Evolutionary conservation across 2,888 invertebrate species (phyloP).

Genomic region (Dugesia japonica): DNA sequence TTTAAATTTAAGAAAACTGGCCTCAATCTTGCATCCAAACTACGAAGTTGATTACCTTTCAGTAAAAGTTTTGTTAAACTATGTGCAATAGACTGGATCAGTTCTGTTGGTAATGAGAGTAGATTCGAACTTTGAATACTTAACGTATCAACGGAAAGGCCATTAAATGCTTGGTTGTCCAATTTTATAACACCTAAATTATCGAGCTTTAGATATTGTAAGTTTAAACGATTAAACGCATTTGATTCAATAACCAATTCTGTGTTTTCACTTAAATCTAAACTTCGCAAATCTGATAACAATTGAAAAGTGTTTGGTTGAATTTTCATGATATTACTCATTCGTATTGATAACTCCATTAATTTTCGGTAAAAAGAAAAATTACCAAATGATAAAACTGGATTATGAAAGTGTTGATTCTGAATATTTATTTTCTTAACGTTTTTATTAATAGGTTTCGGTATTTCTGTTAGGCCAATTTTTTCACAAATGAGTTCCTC

Average conservation of each 20-base stretch:
- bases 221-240: neutral
- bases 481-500: neutral
- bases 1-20: neutral
- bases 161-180: neutral
- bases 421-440: neutral
- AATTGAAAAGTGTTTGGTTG: neutral
- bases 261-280: constrained; percentile 1
- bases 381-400: neutral
- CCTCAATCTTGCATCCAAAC: neutral
- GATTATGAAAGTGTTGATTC: neutral
- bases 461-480: neutral
- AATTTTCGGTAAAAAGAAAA: neutral
- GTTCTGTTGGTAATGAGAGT: neutral
- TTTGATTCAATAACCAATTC: neutral
- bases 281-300: neutral
- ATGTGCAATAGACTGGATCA: neutral
- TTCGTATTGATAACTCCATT: neutral
- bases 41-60: neutral
- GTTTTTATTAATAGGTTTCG: neutral
- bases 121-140: neutral
- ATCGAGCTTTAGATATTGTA: neutral
- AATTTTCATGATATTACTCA: neutral
- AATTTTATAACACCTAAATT: neutral
- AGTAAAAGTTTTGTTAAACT: neutral
- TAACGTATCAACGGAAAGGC: neutral